These are phyloP conservation scores for Onthophagus taurus DNA, from an alignment of 1,140 invertebrate species.

Conservation along the genomic window DNA sequence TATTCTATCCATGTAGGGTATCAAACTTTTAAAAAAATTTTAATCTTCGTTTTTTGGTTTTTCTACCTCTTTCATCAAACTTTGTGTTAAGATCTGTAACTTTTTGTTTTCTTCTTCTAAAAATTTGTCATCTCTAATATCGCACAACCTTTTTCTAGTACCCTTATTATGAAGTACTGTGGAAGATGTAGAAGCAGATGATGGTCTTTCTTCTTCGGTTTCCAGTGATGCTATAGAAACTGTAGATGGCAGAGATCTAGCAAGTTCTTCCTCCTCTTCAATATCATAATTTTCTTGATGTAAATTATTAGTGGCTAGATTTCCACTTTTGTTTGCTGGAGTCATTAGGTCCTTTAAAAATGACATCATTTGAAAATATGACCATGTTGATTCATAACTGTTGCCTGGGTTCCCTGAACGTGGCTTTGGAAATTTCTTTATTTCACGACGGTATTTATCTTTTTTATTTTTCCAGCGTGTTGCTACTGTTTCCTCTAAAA, in stretches of 20 bases:
- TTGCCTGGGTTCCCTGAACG: constrained; percentile 3
- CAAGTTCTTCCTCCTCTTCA: neutral
- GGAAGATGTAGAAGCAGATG: neutral
- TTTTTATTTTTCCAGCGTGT: constrained; percentile 12
- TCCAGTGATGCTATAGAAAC: constrained; percentile 1
- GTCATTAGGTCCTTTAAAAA: neutral
- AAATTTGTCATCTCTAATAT: constrained; percentile 2
- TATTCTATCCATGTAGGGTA: constrained; percentile 1
- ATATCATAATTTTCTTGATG: neutral
- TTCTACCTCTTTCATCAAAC: neutral
- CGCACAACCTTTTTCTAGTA: neutral
- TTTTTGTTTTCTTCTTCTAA: constrained; percentile 3
- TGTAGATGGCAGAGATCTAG: neutral
- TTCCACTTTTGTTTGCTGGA: neutral
- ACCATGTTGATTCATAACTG: constrained; percentile 3
- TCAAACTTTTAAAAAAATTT: constrained; percentile 7
- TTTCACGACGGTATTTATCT: constrained; percentile 7
- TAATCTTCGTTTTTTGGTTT: constrained; percentile 7
- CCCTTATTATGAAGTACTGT: neutral
- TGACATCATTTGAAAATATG: constrained; percentile 5
- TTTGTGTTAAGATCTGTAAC: constrained; percentile 5
- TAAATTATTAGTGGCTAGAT: constrained; percentile 1
- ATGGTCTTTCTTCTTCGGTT: constrained; percentile 1
- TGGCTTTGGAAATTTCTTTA: constrained; percentile 4
- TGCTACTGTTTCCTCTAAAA: constrained; percentile 7